Base-by-base conservation (phyloP, 2,888 invertebrate species). In the Eupithecia subfuscata region DNA sequence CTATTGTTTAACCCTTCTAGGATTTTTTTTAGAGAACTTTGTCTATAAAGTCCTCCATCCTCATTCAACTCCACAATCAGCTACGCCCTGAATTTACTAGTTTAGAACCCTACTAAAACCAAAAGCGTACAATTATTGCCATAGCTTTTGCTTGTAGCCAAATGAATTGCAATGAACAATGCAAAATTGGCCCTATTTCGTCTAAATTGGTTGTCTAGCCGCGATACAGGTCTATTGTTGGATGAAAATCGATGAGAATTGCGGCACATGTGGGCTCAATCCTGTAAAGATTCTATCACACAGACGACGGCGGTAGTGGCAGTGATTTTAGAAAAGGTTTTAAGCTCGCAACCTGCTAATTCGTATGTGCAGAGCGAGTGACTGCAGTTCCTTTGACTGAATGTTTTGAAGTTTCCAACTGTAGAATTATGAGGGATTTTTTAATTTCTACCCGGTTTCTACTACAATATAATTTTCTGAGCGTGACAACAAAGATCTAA, bases 211-310 rank as follows among this genome's bases (percentile, higher is more conserved):
- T 67, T 37, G 65, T 67, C 65, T 64, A 48, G 22, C 65, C 22
- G 37, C 63, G 64, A 68, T 71, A 71, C 70, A 40, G 65, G 71
- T 71, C 71, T 70, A 74, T 74, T 74, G 74, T 77, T 71, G 45
- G 68, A 75, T 78, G 74, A 74, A 69, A 73, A 75, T 75, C 73
- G 71, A 74, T 78, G 73, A 52, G 78, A 48, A 67, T 25, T 67
- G 73, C 56, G 71, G 52, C 64, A 69, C 75, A 76, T 74, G 68
- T 72, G 70, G 75, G 71, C 52, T 25, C 69, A 60, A 74, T 70
- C 65, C 48, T 40, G 68, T 67, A 67, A 67, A 67, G 65, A 40
- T 12, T 1, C n/a, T n/a, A 4, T 14, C n/a, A 67, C 40, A 67
- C 65, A 37, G 30, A 30, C 5, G 7, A 7, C 18, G 63, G 1